phyloP scores from a whole-genome alignment of 2,113 vertebrate species.

The Pelodiscus sinensis region DNA sequence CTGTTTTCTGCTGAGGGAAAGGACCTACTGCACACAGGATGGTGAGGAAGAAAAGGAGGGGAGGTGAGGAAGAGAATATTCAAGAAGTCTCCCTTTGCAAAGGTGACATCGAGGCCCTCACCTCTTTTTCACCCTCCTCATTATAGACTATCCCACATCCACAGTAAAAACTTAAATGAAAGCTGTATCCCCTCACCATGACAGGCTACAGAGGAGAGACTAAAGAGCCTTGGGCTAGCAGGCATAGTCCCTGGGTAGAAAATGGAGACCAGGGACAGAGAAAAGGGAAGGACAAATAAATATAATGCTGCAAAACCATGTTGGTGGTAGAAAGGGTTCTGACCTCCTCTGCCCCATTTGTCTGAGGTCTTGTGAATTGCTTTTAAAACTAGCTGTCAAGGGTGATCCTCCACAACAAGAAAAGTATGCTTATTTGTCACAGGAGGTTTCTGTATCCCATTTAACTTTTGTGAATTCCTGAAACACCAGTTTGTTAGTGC shows the following conservation, averaged over 20 bases:
- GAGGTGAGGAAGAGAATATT: background rate
- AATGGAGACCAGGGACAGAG: background rate
- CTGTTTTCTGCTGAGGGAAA: background rate
- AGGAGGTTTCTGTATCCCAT: background rate
- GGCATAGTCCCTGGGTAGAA: rapidly evolving
- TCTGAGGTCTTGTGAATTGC: background rate
- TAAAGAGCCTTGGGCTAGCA: background rate
- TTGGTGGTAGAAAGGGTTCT: background rate
- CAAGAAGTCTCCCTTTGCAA: background rate
- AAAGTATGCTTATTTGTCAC: background rate
- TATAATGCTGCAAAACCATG: background rate
- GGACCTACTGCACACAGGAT: background rate
- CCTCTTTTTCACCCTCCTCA: background rate
- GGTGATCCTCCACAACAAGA: background rate
- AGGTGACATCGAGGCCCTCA: background rate
- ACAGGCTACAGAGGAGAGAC: background rate
- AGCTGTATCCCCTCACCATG: background rate
- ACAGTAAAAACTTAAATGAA: background rate
- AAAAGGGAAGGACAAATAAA: background rate
- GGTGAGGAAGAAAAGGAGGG: background rate
- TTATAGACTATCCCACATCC: background rate
- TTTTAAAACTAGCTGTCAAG: background rate
- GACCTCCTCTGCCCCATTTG: background rate
- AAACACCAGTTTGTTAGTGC: background rate
- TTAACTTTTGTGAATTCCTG: background rate